Base-by-base conservation (phyloP, 2,888 invertebrate genomes). In the Netelia virgata region DNA sequence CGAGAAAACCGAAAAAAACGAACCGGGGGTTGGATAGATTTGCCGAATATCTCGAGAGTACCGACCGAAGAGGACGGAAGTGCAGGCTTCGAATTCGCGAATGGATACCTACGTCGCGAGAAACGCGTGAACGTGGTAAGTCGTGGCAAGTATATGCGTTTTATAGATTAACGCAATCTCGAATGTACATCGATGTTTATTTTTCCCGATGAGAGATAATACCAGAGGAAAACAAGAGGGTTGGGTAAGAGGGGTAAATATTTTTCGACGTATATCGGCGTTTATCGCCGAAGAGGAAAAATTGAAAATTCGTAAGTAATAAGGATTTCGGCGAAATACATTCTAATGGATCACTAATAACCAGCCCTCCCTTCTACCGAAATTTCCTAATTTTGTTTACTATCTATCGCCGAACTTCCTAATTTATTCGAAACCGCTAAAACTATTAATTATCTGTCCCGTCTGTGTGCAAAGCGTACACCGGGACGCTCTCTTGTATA, bases 361-460 rank as follows among this genome's bases (percentile, higher is more conserved):
- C 68, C 36, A n/a, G 6, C 36, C 10, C 9, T n/a, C 28, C n/a
- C 14, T 6, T 1, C 3, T 9, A 57, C 20, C 47, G 63, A 16
- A 64, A 78, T 55, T 18, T 79, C 55, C 72, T 63, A 64, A 79
- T 64, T 72, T 72, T 23, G 64, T 68, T 68, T 69, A 55, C 36
- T 55, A 70, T 59, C 23, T 10, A 50, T 57, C 41, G 36, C 55
- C 20, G 41, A 81, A 74, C 41, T 84, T 77, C 57, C 63, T 77
- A 77, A 81, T 84, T 77, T 64, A 76, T 80, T 76, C 66, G 36
- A 57, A 76, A 80, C 72, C 80, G 50, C 80, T 10, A 64, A 57
- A 81, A 81, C 80, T 84, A 81, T 80, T 57, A 81, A 81, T 81
- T 77, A 77, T 77, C 69, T 73, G 76, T 76, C 64, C 9, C 14